phyloP scores from a whole-genome alignment of 2,888 invertebrate species.

The Lordiphosa fenestrarum region DNA sequence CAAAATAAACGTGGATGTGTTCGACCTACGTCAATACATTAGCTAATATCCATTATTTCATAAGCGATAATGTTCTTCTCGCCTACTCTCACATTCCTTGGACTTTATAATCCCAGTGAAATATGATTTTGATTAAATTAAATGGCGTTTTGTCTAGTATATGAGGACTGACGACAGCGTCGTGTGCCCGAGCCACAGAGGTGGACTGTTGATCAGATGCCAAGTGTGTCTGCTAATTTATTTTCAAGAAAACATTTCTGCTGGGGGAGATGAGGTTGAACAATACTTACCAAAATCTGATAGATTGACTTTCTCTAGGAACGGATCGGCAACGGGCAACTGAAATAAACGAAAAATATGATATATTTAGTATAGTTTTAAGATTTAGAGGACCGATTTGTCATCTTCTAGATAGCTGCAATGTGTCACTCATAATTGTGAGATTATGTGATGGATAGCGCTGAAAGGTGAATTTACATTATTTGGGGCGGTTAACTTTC shows the following conservation, averaged over 20 bases:
- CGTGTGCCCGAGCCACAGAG: conserved; percentile 44
- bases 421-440: too few relatives aligned
- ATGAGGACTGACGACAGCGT: conserved; percentile 22
- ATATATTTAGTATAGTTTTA: conserved; percentile 24
- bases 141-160: conserved; percentile 22
- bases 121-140: conserved; percentile 43
- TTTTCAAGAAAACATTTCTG: too few relatives aligned
- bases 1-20: conserved; percentile 30
- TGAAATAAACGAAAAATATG: conserved; percentile 81
- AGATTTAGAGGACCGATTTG: not conserved
- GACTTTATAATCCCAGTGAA: conserved; percentile 36
- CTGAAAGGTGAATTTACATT: not conserved
- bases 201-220: conserved; percentile 48
- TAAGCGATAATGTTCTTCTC: not conserved
- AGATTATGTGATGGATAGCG: too few relatives aligned
- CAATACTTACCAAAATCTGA: conserved; percentile 87
- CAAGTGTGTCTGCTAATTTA: conserved; percentile 38
- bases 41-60: conserved; percentile 2
- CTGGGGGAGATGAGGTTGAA: conserved; percentile 5
- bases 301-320: conserved; percentile 91
- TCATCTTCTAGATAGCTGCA: too few relatives aligned
- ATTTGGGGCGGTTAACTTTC: not conserved
- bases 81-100: conserved; percentile 33
- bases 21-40: conserved; percentile 35
- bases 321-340: conserved; percentile 95